Conservation (phyloP, 2,797 vertebrate species). For the Taenioides sp. region DNA sequence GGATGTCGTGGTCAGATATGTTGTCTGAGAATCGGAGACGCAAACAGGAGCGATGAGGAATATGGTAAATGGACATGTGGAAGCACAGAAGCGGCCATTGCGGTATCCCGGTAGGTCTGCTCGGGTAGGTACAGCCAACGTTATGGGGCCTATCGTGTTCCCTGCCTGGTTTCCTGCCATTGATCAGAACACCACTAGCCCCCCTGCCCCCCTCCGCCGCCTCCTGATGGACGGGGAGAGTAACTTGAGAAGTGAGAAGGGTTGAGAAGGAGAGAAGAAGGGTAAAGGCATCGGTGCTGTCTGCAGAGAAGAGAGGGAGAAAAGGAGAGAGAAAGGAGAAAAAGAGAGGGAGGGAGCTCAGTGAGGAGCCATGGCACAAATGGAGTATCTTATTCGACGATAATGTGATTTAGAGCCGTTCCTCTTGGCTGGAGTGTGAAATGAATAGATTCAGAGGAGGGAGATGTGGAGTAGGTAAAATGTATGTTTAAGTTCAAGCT, state of each 20-base stretch:
- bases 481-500: constrained; percentile 15
- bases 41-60: constrained; percentile 33
- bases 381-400: constrained; percentile 66
- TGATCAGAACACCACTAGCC: constrained; percentile 86
- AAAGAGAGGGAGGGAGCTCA: constrained; percentile 39
- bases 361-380: constrained; percentile 67
- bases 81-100: constrained; percentile 45
- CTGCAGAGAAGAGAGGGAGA: constrained; percentile 45
- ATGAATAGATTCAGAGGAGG: constrained; percentile 59
- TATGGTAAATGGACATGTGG: constrained; percentile 30
- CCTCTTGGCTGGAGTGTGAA: constrained; percentile 66
- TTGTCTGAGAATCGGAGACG: constrained; percentile 42
- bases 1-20: constrained; percentile 63
- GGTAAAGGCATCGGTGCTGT: constrained; percentile 65
- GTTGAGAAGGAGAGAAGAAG: constrained; percentile 61
- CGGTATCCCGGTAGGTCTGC: constrained; percentile 53
- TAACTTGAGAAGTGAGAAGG: constrained; percentile 75
- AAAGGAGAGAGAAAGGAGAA: too few species aligned
- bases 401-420: constrained; percentile 71
- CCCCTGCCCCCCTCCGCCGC: constrained; percentile 79
- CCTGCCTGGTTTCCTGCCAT: constrained; percentile 96
- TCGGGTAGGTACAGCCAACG: constrained; percentile 44
- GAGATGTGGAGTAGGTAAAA: neutral
- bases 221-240: constrained; percentile 92
- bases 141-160: constrained; percentile 83